phyloP scores from a whole-genome alignment of 2,797 vertebrate species.

The Mionectes olivaceus region DNA sequence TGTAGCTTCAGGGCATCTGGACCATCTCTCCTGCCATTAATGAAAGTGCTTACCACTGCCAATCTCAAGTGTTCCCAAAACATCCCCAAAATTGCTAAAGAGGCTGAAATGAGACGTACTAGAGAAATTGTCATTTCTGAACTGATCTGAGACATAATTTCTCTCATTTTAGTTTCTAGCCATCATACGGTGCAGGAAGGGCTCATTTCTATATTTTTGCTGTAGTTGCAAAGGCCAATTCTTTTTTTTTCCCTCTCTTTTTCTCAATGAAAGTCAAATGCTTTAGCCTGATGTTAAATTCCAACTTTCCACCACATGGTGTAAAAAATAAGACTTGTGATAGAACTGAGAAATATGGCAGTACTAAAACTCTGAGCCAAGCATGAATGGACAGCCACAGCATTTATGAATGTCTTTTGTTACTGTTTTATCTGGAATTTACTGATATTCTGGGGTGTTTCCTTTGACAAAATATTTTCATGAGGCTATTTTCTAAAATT shows the following conservation, averaged over 20 bases:
- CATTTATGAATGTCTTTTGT: neutral
- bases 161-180: neutral
- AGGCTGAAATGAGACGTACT: neutral
- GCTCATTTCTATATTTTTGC: neutral
- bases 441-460: neutral
- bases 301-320: neutral
- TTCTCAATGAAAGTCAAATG: neutral
- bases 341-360: neutral
- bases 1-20: neutral
- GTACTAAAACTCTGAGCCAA: neutral
- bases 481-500: neutral
- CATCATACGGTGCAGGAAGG: neutral
- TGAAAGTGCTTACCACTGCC: fast-evolving
- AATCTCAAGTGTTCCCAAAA: neutral
- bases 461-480: neutral
- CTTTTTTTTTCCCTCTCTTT: neutral
- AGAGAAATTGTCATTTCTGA: neutral
- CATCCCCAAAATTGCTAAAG: neutral
- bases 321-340: neutral
- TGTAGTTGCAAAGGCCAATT: neutral
- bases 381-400: neutral
- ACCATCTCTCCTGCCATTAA: neutral
- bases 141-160: neutral
- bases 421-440: neutral
- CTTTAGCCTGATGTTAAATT: neutral